Evolutionary conservation across 2,113 vertebrate genomes (phyloP).

Genomic region (Oenanthe oenanthe): DNA sequence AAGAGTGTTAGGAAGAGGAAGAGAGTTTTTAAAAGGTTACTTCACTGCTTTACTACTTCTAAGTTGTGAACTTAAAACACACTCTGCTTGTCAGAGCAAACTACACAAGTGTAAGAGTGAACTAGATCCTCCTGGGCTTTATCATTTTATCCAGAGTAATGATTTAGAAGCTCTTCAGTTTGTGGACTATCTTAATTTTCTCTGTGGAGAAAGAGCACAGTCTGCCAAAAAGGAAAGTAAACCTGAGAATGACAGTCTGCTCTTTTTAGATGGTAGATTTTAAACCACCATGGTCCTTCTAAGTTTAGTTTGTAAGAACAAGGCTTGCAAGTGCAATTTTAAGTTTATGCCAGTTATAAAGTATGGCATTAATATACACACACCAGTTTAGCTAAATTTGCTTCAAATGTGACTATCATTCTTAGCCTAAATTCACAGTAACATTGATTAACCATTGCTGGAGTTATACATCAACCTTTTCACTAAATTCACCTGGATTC

Average conservation of each 20-base stretch:
- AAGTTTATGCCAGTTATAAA: background rate
- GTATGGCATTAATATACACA: background rate
- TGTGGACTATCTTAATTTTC: background rate
- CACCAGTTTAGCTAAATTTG: background rate
- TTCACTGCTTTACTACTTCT: background rate
- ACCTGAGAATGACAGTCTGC: background rate
- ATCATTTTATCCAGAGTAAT: background rate
- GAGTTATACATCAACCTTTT: background rate
- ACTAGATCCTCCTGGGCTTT: background rate
- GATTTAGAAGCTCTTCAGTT: background rate
- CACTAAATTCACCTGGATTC: background rate
- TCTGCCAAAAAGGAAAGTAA: background rate
- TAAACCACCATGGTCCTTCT: background rate
- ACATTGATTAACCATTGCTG: background rate
- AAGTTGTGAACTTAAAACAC: background rate
- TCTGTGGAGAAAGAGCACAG: background rate
- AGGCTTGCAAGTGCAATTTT: background rate
- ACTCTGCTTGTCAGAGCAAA: background rate
- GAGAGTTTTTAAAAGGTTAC: background rate
- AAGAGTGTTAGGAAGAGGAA: background rate
- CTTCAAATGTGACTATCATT: background rate
- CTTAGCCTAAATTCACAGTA: background rate
- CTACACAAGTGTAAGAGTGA: background rate
- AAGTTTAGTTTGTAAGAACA: background rate
- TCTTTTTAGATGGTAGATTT: background rate